A percentile compares a stretch with the other conserved stretches of the same genome.
Conservation (phyloP, 2,888 invertebrate genomes). For the Globia sparganii region DNA sequence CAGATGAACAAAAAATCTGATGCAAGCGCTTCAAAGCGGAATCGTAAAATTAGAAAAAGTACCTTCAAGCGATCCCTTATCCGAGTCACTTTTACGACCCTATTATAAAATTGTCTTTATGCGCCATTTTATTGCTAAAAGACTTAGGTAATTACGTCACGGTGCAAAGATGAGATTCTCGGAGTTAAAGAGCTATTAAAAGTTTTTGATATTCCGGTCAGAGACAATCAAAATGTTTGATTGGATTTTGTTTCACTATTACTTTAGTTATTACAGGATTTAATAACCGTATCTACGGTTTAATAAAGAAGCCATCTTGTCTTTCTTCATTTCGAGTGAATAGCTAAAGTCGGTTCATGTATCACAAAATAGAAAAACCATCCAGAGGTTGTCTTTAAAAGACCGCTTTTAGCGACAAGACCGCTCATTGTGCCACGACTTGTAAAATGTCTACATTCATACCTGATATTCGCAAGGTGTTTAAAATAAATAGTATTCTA, state of each 20-base stretch:
- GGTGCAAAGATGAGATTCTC: slow-evolving; percentile 84
- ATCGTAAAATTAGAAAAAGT: slow-evolving; percentile 87
- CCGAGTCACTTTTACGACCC: slow-evolving; percentile 84
- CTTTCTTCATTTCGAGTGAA: not conserved
- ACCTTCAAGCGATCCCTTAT: slow-evolving; percentile 74
- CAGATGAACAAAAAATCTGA: slow-evolving; percentile 78
- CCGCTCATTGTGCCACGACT: not conserved
- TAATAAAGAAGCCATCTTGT: not conserved
- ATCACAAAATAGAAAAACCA: not conserved
- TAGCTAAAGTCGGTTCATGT: not conserved
- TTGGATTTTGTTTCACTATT: slow-evolving; percentile 63
- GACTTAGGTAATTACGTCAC: slow-evolving; percentile 90
- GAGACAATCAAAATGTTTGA: slow-evolving; percentile 71
- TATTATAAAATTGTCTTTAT: slow-evolving; percentile 90
- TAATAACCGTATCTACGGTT: slow-evolving; percentile 19
- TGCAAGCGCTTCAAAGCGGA: slow-evolving; percentile 79
- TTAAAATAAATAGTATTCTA: not conserved
- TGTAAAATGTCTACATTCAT: not conserved
- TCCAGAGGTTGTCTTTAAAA: not conserved
- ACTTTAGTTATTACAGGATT: slow-evolving; percentile 22
- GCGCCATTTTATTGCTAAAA: slow-evolving; percentile 88
- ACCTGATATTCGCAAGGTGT: not conserved
- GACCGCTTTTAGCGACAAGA: not conserved
- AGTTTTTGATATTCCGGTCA: slow-evolving; percentile 86
- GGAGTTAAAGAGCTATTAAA: slow-evolving; percentile 84